These are phyloP conservation scores for Henricia sp. DNA, from an alignment of 53 echinoderm and acorn worm genomes.

Conservation along the genomic window DNA sequence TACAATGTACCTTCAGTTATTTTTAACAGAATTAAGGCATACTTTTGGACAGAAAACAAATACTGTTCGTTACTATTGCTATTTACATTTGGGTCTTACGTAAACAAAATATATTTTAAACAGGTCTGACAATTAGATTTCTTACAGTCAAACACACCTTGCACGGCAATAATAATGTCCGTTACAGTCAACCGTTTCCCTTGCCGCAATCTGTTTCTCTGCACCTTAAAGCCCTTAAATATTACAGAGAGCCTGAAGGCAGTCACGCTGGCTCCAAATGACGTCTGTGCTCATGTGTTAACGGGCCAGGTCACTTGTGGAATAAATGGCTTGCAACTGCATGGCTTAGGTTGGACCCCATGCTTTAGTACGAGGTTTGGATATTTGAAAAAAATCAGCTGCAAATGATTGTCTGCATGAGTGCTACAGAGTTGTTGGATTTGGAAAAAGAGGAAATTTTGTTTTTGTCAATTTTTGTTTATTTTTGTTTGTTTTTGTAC, in stretches of 20 bases:
- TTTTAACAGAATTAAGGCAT: too few relatives aligned
- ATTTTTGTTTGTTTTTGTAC: too few relatives aligned
- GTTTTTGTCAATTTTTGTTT: too few relatives aligned
- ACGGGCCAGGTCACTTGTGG: conserved; percentile 43
- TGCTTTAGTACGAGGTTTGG: background rate
- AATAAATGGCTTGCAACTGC: conserved; percentile 7
- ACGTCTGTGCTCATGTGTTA: conserved; percentile 7
- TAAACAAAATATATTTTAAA: too few relatives aligned
- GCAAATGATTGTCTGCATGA: too few relatives aligned
- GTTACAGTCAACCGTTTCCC: background rate
- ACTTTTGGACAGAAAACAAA: too few relatives aligned
- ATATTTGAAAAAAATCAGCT: too few relatives aligned
- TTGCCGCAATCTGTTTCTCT: background rate
- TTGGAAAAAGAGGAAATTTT: too few relatives aligned
- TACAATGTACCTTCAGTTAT: too few relatives aligned
- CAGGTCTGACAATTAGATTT: conserved; percentile 42
- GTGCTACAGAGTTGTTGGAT: too few relatives aligned
- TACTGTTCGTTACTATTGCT: too few relatives aligned
- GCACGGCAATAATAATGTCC: background rate
- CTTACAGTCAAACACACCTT: conserved; percentile 12
- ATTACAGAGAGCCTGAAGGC: conserved; percentile 12
- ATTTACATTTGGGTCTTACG: too few relatives aligned
- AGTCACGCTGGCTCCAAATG: conserved; percentile 34
- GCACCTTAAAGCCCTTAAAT: background rate
- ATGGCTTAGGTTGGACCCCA: background rate